phyloP scores from a whole-genome alignment of 37 sponge, comb jelly and placozoan species.

The Ephydatia muelleri region DNA sequence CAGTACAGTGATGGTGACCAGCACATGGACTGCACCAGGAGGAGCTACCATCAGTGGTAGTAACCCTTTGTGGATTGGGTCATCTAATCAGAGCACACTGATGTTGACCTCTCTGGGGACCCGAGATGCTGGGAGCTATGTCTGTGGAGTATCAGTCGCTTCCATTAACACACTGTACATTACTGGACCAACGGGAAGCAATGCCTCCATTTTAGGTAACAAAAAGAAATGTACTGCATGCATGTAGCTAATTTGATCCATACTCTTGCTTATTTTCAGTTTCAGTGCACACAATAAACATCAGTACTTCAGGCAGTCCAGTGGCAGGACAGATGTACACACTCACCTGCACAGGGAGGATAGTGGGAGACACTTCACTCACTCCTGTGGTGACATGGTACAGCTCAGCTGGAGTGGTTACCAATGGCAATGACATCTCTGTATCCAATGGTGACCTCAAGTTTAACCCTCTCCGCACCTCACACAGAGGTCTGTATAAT shows the following conservation, averaged over 20 bases:
- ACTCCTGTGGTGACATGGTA: background rate
- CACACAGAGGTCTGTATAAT: background rate
- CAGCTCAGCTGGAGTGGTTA: background rate
- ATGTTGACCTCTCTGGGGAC: background rate
- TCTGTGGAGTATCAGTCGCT: background rate
- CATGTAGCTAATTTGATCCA: background rate
- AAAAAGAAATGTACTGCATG: background rate
- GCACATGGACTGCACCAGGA: background rate
- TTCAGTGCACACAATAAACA: background rate
- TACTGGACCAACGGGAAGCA: background rate
- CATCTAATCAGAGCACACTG: background rate
- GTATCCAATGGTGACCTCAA: background rate
- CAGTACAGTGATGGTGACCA: background rate
- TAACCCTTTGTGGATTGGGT: background rate
- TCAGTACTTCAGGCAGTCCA: conserved; percentile 8
- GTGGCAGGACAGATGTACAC: conserved; percentile 35
- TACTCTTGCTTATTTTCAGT: background rate
- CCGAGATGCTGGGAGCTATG: background rate
- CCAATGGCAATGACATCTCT: background rate
- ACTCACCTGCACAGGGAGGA: conserved; percentile 23
- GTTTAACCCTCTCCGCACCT: background rate
- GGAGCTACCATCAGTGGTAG: background rate
- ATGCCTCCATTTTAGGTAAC: background rate
- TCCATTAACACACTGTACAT: background rate
- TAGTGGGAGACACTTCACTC: background rate